Evolutionary conservation across 2,797 vertebrate species (phyloP), one percentile per base, ranked within the genome.

Genomic region (Hephaestus fuliginosus): DNA sequence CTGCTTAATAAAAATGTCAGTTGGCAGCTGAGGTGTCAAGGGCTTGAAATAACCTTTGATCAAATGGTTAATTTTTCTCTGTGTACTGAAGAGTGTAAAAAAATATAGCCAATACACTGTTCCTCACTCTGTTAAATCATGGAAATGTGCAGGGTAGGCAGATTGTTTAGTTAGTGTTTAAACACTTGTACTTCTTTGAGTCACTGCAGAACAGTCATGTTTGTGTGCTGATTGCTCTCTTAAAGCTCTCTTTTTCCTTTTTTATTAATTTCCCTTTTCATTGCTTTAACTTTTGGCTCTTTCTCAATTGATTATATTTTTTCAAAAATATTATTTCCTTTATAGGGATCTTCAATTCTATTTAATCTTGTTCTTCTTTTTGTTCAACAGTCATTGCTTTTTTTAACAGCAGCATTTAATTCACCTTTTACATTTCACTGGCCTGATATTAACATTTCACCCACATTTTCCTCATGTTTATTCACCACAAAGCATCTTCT

Each of bases 1-100:
- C 33, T 1, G 70, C 60, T 73, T 81, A 28, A 86, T 89, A 51
- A 83, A 83, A 53, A 73, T 61, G 82, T 76, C 76, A 82, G 1
- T 22, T 56, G 74, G 78, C 57, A 68, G 53, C 44, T 81, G 68
- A 60, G 11, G 46, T 80, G 71, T 80, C 14, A 2, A 52, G 39
- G 22, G 65, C 18, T 44, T 51, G 64, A 74, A 84, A 66, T 49
- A 9, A 22, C 7, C 55, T 74, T 63, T 82, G 58, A 82, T 86
- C 33, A 74, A 74, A 66, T 1, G 10, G 7, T 78, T 58, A 6
- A 64, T 74, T 70, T 70, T 64, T 41, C 22, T 70, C 55, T 70
- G 18, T 52, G 46, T 57, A 25, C 51, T 60, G 9, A 69, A 58
- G 62, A 52, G 25, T 7, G 39, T 55, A 30, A 75, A 78, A 74